Evolutionary conservation across 2,888 invertebrate genomes (phyloP).

Genomic region (Tinea trinotella): DNA sequence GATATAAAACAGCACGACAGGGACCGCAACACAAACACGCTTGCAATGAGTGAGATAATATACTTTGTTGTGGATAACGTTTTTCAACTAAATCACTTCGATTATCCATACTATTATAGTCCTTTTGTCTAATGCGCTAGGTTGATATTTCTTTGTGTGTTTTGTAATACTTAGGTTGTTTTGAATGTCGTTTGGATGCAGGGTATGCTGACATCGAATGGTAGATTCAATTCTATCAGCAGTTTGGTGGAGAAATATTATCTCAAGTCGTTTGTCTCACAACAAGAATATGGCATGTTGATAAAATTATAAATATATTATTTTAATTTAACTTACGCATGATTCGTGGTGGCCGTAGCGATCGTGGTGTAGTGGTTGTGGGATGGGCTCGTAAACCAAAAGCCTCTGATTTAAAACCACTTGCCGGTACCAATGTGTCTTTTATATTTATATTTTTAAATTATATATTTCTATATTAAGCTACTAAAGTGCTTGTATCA

Average conservation of each 20-base stretch:
- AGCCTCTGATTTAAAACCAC: too few relatives aligned
- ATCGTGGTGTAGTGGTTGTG: too few relatives aligned
- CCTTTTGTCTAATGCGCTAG: neutral
- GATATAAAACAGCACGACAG: constrained; percentile 31
- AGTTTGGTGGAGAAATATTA: constrained; percentile 29
- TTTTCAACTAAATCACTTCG: neutral
- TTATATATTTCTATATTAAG: too few relatives aligned
- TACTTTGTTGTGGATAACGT: constrained; percentile 23
- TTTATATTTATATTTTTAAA: too few relatives aligned
- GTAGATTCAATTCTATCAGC: constrained; percentile 47
- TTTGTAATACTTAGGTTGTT: neutral
- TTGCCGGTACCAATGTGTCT: too few relatives aligned
- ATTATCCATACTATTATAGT: neutral
- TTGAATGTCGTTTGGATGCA: neutral
- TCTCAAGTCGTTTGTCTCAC: constrained; percentile 24
- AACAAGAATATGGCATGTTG: constrained; percentile 25
- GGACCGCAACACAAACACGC: constrained; percentile 48
- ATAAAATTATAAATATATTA: too few relatives aligned
- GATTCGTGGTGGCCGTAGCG: too few relatives aligned
- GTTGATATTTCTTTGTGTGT: neutral
- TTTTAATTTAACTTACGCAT: too few relatives aligned
- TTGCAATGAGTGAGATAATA: constrained; percentile 34
- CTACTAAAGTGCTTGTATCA: too few relatives aligned
- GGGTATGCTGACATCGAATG: constrained; percentile 38
- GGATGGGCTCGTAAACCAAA: too few relatives aligned